Evolutionary conservation across 2,113 vertebrate species (phyloP), one percentile per base, ranked within the genome.

Genomic region (Pica pica): DNA sequence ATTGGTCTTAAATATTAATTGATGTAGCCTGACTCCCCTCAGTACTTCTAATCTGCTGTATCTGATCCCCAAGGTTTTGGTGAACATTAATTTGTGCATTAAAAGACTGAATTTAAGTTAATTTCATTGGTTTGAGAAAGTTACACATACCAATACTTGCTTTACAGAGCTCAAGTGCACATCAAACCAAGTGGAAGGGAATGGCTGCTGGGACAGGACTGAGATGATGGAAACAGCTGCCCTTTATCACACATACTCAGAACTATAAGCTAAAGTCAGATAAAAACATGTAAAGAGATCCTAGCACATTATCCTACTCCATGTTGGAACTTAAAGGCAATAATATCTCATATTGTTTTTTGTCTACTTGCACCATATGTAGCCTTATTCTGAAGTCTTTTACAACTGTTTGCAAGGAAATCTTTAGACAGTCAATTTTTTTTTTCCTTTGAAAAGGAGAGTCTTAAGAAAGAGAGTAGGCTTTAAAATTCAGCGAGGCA

Each of bases 1-100:
- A 90, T 73, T 97, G 94, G 96, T 93, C 93, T 97, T 97, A 97
- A 97, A 97, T 97, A 97, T 97, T 98, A 97, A 98, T 97, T 98
- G 96, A 89, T 95, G 83, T 97, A 97, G 97, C 95, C 94, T 96
- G 97, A 96, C 97, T 98, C 96, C 96, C 94, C 81, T 96, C 94
- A 97, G 95, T 95, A 93, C 92, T 97, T 97, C 78, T 96, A 92
- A 97, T 97, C 94, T 96, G 78, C 92, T 97, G 87, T 85, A 96
- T 96, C 84, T 96, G 82, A 89, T 97, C 97, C 94, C 97, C 73
- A 69, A 87, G 94, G 97, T 96, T 97, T 97, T 96, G 90, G 90
- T 97, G 97, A 97, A 95, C 95, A 93, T 93, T 95, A 97, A 97
- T 97, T 97, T 95, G 80, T 95, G 75, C 94, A 91, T 95, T 97